Evolutionary conservation across 35 echinoderm and acorn worm species (phyloP).

Genomic region (Apostichopus californicus): DNA sequence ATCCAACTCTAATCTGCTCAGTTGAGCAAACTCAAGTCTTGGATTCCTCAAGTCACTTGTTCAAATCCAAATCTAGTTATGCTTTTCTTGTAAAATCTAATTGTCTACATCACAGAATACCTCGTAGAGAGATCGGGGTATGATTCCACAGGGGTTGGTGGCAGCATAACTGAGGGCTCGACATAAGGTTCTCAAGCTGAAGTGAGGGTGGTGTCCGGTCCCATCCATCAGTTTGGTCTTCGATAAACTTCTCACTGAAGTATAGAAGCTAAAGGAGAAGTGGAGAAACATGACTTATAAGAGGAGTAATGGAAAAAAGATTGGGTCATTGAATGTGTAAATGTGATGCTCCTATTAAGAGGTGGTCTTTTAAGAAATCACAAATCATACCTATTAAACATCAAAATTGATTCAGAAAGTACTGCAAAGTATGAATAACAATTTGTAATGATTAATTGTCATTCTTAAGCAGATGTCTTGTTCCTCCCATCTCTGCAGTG

Average conservation of each 20-base stretch:
- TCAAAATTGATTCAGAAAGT: background rate
- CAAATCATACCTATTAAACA: too few relatives aligned
- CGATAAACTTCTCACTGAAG: slow-evolving; percentile 70
- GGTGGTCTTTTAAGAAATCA: too few relatives aligned
- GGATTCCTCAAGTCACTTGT: too few relatives aligned
- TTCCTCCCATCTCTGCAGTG: too few relatives aligned
- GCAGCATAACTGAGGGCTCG: slow-evolving; percentile 84
- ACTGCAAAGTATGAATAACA: background rate
- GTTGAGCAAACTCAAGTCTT: too few relatives aligned
- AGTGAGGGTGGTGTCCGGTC: slow-evolving; percentile 94
- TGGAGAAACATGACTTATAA: background rate
- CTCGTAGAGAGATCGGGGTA: slow-evolving; percentile 93
- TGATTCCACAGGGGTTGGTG: slow-evolving; percentile 78
- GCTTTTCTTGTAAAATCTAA: too few relatives aligned
- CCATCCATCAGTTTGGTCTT: slow-evolving; percentile 84
- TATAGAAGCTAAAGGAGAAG: slow-evolving; percentile 72
- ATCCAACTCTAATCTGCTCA: too few relatives aligned
- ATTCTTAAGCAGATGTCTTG: too few relatives aligned
- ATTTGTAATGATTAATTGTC: too few relatives aligned
- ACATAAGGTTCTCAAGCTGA: slow-evolving; percentile 87
- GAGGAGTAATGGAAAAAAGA: background rate
- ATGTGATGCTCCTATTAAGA: too few relatives aligned
- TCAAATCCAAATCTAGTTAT: too few relatives aligned
- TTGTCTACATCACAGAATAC: slow-evolving; percentile 27
- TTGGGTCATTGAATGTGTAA: background rate